Base-by-base conservation (phyloP, 2,113 vertebrate genomes). In the Microcebus griseorufus region DNA sequence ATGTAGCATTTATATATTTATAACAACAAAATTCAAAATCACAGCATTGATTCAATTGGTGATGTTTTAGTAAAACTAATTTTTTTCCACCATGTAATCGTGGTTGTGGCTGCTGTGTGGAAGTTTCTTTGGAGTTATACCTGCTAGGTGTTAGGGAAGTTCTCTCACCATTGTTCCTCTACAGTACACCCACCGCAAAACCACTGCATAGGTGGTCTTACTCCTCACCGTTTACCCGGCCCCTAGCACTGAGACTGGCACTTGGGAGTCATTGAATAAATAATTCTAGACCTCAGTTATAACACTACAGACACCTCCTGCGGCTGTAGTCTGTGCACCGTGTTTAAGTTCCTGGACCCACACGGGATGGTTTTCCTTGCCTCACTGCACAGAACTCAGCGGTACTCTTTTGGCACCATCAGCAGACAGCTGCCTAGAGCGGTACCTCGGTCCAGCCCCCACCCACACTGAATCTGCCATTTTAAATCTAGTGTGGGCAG, bases 21-120 rank as follows among this genome's bases (percentile, higher is more conserved):
- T 60, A 84, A 18, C 23, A 92, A 51, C 29, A 90, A 79, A 88
- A 73, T 86, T 91, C 51, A 76, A 83, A 89, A 81, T 32, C 62
- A 67, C 9, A 67, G 29, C 25, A 5, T 51, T 37, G 42, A 73
- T 34, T 22, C 69, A 34, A 76, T 25, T 3, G 9, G 7, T 32
- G 20, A 55, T 60, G 39, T 39, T 90, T 85, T 62, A 73, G 42
- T 82, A 72, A 72, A 78, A 7, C 27, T 13, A n/a, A 75, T 32
- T 53, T 69, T 79, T 14, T 55, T 55, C 73, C 34, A 32, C 37
- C 37, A 6, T 0, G 2, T 53, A 45, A 32, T 51, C 51, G 17
- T 34, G 12, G 58, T 16, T 80, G 32, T 27, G 9, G 16, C 72
- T 79, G 16, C 65, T 27, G 1, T 73, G 42, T 73, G 64, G 12